phyloP scores from a whole-genome alignment of 92 coral and sea anemone genomes.

The Umimayanthus chanpuru region DNA sequence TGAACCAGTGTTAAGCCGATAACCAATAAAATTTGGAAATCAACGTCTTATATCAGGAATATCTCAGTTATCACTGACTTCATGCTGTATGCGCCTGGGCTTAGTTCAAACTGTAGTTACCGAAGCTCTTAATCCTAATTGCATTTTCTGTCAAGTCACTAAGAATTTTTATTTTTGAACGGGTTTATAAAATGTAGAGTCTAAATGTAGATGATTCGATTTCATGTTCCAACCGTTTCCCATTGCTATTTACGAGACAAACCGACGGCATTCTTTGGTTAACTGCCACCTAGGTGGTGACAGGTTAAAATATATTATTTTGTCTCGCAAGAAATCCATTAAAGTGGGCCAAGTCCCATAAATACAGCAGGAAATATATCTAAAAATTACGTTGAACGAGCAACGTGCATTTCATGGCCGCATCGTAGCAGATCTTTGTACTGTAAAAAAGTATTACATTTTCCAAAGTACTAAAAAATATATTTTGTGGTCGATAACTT shows the following conservation, averaged over 20 bases:
- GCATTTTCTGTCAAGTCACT: background rate
- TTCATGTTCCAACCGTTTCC: background rate
- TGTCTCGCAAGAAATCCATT: background rate
- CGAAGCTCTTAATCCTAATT: background rate
- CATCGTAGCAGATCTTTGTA: background rate
- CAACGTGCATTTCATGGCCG: background rate
- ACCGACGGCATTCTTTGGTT: slow-evolving; percentile 6
- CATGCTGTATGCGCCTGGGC: background rate
- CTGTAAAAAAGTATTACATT: background rate
- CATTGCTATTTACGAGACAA: background rate
- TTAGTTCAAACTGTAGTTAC: background rate
- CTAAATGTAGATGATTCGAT: no score
- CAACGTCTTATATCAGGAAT: background rate
- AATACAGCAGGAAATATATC: background rate
- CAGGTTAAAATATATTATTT: background rate
- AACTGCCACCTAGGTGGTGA: background rate
- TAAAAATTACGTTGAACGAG: background rate
- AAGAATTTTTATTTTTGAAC: no score
- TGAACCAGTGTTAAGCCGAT: no score
- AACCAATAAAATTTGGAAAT: no score
- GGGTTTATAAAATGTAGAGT: no score
- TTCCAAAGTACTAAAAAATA: background rate
- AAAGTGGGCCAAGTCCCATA: background rate
- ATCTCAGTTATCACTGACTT: background rate
- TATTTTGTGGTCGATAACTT: background rate